These are phyloP conservation scores for Drosophila quasianomalipes DNA, from an alignment of 2,888 invertebrate species.

Conservation along the genomic window DNA sequence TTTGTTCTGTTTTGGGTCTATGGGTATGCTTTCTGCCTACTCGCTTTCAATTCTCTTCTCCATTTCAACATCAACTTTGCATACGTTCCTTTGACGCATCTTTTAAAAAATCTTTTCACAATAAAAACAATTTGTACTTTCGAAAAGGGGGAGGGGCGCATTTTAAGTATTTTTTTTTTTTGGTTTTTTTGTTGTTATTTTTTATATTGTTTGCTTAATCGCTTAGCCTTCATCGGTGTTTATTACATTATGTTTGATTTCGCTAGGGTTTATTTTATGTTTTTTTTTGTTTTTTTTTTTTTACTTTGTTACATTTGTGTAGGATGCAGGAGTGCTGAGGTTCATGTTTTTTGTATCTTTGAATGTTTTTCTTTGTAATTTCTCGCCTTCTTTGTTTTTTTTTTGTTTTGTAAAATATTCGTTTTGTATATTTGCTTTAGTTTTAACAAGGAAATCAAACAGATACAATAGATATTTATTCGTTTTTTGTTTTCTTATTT, in stretches of 20 bases:
- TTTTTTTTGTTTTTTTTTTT: constrained; percentile 46
- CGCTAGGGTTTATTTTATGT: constrained; percentile 70
- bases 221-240: constrained; percentile 55
- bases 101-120: constrained; percentile 77
- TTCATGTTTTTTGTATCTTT: constrained; percentile 83
- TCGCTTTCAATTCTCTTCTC: constrained; percentile 40
- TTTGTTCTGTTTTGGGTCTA: constrained; percentile 15
- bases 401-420: constrained; percentile 55
- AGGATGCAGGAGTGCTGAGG: constrained; percentile 84
- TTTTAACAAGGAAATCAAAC: constrained; percentile 78
- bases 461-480: constrained; percentile 69
- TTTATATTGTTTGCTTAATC: constrained; percentile 42
- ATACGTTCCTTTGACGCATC: constrained; percentile 30
- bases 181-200: constrained; percentile 45
- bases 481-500: constrained; percentile 24
- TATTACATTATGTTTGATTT: constrained; percentile 68
- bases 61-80: constrained; percentile 61
- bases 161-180: constrained; percentile 67
- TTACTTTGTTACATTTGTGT: constrained; percentile 80
- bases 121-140: constrained; percentile 86
- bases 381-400: constrained; percentile 55
- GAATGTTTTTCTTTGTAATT: constrained; percentile 78
- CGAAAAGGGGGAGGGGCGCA: constrained; percentile 85
- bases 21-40: constrained; percentile 44
- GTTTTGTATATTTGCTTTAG: constrained; percentile 77